Conservation (phyloP, 2,797 vertebrate species). For the Sparidentex hasta region DNA sequence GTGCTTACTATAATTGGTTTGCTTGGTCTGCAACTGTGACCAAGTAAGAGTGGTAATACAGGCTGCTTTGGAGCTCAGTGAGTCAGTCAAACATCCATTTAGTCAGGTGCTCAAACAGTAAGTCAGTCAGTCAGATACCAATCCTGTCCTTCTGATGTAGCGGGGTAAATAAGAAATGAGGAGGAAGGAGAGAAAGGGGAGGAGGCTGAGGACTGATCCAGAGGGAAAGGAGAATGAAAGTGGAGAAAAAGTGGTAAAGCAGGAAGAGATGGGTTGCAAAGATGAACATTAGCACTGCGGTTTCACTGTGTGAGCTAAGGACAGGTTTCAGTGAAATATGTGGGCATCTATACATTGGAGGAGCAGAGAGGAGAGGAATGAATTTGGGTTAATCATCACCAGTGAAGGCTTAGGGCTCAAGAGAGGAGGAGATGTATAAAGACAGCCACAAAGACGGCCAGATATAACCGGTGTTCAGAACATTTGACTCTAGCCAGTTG, state of each 20-base stretch:
- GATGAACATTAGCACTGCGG: constrained; percentile 30
- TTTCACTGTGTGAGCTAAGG: constrained; percentile 76
- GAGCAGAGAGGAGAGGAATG: constrained; percentile 37
- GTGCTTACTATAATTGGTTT: background rate
- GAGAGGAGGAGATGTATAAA: constrained; percentile 46
- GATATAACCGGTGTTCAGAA: constrained; percentile 54
- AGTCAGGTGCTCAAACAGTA: constrained; percentile 16
- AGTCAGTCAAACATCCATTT: constrained; percentile 29
- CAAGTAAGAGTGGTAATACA: too few relatives aligned
- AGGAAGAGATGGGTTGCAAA: constrained; percentile 35
- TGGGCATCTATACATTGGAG: constrained; percentile 32
- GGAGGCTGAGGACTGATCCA: constrained; percentile 27
- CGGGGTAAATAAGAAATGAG: constrained; percentile 55
- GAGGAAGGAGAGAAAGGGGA: background rate
- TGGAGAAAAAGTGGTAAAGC: constrained; percentile 44
- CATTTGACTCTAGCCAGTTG: constrained; percentile 30
- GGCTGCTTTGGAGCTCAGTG: background rate
- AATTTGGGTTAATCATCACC: constrained; percentile 63
- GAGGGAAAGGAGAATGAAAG: constrained; percentile 26
- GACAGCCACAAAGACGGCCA: constrained; percentile 35
- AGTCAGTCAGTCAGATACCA: constrained; percentile 1
- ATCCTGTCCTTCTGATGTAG: constrained; percentile 23
- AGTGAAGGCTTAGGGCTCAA: constrained; percentile 43
- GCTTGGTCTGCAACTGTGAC: background rate
- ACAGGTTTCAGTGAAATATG: constrained; percentile 23